These are phyloP conservation scores for Platichthys flesus DNA, from an alignment of 2,113 vertebrate species.

Conservation along the genomic window DNA sequence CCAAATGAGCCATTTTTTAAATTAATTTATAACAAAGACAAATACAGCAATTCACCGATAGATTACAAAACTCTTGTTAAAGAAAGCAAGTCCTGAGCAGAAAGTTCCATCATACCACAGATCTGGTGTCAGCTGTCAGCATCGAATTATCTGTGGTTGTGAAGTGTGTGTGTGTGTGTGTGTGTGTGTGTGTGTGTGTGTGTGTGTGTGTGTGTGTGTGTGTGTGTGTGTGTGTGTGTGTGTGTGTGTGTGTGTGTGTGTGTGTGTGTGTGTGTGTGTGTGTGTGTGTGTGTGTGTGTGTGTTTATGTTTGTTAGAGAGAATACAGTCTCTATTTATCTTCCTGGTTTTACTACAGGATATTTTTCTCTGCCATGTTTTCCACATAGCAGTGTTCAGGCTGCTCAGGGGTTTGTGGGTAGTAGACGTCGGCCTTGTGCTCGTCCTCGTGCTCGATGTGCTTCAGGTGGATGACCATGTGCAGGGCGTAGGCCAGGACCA, in stretches of 20 bases:
- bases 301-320: too few species aligned
- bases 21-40: constrained; percentile 43
- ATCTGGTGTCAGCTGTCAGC: neutral
- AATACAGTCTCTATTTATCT: neutral
- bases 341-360: constrained; percentile 15
- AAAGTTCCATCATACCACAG: constrained; percentile 6
- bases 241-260: too few species aligned
- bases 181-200: too few species aligned
- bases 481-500: constrained; percentile 91
- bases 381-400: constrained; percentile 41
- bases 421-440: constrained; percentile 83
- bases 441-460: constrained; percentile 88
- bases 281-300: too few species aligned
- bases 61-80: constrained; percentile 43
- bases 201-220: too few species aligned
- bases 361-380: constrained; percentile 48
- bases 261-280: too few species aligned
- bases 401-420: constrained; percentile 70
- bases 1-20: constrained; percentile 8
- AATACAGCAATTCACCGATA: constrained; percentile 18
- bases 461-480: constrained; percentile 94
- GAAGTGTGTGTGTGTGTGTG: neutral
- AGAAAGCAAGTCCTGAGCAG: constrained; percentile 30
- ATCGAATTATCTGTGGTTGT: neutral
- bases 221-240: too few species aligned